Conservation (phyloP, 2,797 vertebrate genomes). For the Anas capensis region DNA sequence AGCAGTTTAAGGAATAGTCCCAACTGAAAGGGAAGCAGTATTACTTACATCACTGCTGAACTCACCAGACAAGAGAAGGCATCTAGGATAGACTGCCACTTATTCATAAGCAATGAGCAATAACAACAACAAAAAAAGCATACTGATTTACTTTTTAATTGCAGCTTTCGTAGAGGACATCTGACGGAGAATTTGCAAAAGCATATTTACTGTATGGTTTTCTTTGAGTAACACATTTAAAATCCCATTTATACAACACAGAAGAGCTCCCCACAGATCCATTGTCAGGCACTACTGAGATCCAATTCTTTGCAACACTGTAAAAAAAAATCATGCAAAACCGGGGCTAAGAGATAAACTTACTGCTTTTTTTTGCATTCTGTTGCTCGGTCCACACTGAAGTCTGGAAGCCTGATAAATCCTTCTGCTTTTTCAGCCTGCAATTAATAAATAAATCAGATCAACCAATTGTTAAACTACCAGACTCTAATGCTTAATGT, state of each 20-base stretch:
- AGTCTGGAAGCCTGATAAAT: constrained; percentile 93
- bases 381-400: constrained; percentile 90
- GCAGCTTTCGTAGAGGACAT: not conserved
- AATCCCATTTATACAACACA: constrained; percentile 35
- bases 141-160: not conserved
- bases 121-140: not conserved
- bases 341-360: constrained; percentile 71
- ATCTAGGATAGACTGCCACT: not conserved
- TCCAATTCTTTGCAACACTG: not conserved
- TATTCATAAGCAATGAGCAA: not conserved
- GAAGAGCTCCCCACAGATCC: not conserved
- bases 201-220: not conserved
- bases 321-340: not conserved
- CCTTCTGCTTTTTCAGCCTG: constrained; percentile 97
- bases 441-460: constrained; percentile 26
- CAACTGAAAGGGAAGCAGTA: not conserved
- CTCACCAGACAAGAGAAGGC: not conserved
- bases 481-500: not conserved
- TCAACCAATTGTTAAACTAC: not conserved
- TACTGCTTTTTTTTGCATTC: constrained; percentile 99
- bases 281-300: not conserved
- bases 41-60: not conserved
- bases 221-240: constrained; percentile 40
- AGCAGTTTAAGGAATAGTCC: not conserved
- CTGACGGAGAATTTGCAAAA: not conserved